phyloP scores from a whole-genome alignment of 2,113 vertebrate species.

The Grammomys dolichurus region DNA sequence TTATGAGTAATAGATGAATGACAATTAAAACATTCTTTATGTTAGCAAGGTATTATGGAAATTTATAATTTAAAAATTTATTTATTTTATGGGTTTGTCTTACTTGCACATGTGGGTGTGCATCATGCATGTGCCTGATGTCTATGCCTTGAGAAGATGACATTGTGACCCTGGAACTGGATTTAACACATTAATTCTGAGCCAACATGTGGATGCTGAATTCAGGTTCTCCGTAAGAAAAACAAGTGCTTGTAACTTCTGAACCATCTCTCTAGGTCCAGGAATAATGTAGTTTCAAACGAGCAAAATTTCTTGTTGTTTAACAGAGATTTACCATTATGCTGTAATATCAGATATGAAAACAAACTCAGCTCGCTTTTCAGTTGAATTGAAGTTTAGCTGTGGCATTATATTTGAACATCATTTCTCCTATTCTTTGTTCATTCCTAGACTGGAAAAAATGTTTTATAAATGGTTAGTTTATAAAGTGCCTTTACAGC shows the following conservation, averaged over 20 bases:
- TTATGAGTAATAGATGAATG: background rate
- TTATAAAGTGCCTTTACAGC: background rate
- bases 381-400: background rate
- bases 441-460: background rate
- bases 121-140: background rate
- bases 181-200: background rate
- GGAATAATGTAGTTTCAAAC: background rate
- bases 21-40: background rate
- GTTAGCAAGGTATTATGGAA: background rate
- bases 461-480: constrained; percentile 37
- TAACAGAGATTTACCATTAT: background rate
- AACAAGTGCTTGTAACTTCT: background rate
- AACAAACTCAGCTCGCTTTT: background rate
- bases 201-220: background rate
- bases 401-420: background rate
- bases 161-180: too few relatives aligned
- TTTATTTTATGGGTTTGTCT: background rate
- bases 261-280: background rate
- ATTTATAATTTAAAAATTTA: background rate
- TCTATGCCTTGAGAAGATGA: background rate
- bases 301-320: background rate
- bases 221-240: background rate
- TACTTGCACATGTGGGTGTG: background rate
- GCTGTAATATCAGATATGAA: background rate
- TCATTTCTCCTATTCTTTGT: background rate